Evolutionary conservation across 2,888 invertebrate species (phyloP).

Genomic region (Metallyticus violacea): DNA sequence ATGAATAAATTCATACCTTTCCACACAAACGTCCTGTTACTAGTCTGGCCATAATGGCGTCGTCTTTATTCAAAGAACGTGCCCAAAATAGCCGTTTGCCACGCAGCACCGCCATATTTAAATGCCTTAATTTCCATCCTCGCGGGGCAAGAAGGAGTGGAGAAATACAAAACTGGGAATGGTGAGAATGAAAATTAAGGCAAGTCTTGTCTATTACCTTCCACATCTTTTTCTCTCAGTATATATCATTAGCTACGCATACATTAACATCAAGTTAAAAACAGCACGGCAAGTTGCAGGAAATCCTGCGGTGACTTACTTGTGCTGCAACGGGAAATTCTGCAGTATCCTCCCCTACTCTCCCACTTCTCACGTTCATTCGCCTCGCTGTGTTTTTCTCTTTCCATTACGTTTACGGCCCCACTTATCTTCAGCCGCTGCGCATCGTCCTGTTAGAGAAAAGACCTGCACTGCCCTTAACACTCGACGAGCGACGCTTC

Average conservation of each 20-base stretch:
- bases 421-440: neutral
- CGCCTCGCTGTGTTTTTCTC: no score
- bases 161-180: no score
- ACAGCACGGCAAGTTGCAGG: neutral
- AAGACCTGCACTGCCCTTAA: neutral
- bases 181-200: neutral
- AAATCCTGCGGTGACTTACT: neutral
- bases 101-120: neutral
- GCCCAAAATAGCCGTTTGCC: neutral
- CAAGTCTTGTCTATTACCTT: neutral
- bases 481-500: neutral
- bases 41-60: no score
- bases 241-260: neutral
- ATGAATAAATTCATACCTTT: no score
- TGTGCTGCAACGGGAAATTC: neutral
- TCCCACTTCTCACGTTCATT: no score
- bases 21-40: no score
- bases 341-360: neutral
- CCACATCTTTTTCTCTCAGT: neutral
- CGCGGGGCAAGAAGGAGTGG: neutral
- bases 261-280: neutral
- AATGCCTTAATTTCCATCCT: neutral
- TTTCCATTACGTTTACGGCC: no score
- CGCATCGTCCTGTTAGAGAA: neutral
- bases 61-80: neutral